Evolutionary conservation across 1,140 invertebrate species (phyloP).

Genomic region (Episyrphus balteatus): DNA sequence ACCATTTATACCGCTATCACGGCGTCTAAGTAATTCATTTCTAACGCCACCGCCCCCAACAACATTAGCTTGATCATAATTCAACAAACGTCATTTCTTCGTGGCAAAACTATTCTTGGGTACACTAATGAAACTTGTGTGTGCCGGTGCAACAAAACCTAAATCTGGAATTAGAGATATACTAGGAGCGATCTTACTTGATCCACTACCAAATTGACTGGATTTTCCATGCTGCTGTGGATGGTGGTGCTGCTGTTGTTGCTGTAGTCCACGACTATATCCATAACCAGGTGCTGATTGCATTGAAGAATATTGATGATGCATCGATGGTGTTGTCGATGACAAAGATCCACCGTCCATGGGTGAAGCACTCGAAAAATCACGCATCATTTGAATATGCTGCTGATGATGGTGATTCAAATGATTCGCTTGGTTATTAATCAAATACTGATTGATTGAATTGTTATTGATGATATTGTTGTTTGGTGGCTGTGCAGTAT

Average conservation of each 20-base stretch:
- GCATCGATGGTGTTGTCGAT: slow-evolving; percentile 10
- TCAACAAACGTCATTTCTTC: slow-evolving; percentile 21
- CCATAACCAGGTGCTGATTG: slow-evolving; percentile 7
- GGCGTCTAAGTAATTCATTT: no score
- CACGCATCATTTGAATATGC: slow-evolving; percentile 33
- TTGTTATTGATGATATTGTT: slow-evolving; percentile 14
- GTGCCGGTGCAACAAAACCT: slow-evolving; percentile 37
- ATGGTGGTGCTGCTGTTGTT: slow-evolving; percentile 15
- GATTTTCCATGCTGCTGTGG: slow-evolving; percentile 3
- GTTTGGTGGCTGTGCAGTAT: slow-evolving; percentile 2
- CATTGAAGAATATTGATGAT: slow-evolving; percentile 7
- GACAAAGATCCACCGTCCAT: slow-evolving; percentile 3
- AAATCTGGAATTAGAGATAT: slow-evolving; percentile 39
- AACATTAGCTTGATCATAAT: no score
- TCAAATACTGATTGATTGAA: slow-evolving; percentile 12
- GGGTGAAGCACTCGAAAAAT: slow-evolving; percentile 27
- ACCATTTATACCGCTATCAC: no score
- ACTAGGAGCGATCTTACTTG: slow-evolving; percentile 33
- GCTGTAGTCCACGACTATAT: slow-evolving; percentile 4
- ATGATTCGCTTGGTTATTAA: not conserved
- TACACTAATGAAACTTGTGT: slow-evolving; percentile 28
- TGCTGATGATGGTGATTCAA: slow-evolving; percentile 11
- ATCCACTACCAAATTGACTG: slow-evolving; percentile 26
- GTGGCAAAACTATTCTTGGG: slow-evolving; percentile 26
- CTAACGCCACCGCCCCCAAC: no score